These are phyloP conservation scores for Heliconius aoede DNA, from an alignment of 2,888 invertebrate genomes.

Conservation along the genomic window DNA sequence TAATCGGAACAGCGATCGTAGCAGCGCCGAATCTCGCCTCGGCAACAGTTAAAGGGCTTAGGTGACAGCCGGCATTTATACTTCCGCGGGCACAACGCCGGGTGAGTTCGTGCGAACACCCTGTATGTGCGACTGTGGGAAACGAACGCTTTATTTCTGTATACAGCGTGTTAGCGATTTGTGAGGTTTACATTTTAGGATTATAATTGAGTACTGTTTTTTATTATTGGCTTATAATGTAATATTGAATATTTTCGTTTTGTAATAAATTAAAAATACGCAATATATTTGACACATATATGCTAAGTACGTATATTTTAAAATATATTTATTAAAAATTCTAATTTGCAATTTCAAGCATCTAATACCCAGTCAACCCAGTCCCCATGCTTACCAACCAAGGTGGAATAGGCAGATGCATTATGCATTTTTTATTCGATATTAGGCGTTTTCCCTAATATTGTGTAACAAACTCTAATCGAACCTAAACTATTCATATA, in stretches of 20 bases:
- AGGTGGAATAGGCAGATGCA: too few species aligned
- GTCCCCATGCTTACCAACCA: too few species aligned
- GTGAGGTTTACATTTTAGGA: constrained; percentile 14
- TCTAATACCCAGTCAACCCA: too few species aligned
- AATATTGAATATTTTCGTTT: neutral
- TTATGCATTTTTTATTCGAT: neutral
- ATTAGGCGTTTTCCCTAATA: neutral
- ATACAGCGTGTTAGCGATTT: constrained; percentile 66
- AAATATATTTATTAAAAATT: too few species aligned
- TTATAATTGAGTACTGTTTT: neutral
- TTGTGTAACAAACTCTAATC: neutral
- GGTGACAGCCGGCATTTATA: constrained; percentile 79
- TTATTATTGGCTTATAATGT: neutral
- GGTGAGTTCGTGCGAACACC: constrained; percentile 79
- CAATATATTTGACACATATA: neutral
- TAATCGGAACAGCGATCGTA: constrained; percentile 52
- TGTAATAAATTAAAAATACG: neutral
- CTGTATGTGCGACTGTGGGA: constrained; percentile 81
- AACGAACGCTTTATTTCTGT: constrained; percentile 68
- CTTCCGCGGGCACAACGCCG: constrained; percentile 76
- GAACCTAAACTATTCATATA: neutral
- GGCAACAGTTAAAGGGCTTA: constrained; percentile 73
- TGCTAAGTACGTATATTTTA: neutral
- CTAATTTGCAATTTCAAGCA: too few species aligned
- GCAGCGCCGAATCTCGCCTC: constrained; percentile 61